Percentiles rank a stretch among this genome's conserved stretches.
Evolutionary conservation across 2,113 vertebrate genomes (phyloP).

Genomic region (Scartelaos histophorus): DNA sequence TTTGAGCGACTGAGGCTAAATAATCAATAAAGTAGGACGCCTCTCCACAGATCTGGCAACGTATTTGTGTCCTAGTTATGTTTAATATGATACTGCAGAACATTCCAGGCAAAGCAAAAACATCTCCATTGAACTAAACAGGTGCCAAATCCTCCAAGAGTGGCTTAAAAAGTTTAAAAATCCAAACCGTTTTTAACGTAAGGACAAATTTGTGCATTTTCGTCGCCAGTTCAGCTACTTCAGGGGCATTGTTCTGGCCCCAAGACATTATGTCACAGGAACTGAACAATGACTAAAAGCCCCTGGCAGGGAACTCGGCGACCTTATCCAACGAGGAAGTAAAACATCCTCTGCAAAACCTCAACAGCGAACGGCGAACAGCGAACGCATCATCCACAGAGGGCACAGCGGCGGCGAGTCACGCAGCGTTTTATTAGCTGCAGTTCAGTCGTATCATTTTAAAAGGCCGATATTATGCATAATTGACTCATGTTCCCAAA

Average conservation of each 20-base stretch:
- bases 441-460: no score
- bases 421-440: no score
- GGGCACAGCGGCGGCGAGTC: background rate
- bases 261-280: constrained; percentile 27
- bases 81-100: background rate
- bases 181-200: no score
- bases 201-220: background rate
- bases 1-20: no score
- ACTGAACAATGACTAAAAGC: constrained; percentile 6
- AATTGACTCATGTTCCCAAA: no score
- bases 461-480: no score
- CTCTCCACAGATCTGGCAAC: background rate
- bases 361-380: constrained; percentile 32
- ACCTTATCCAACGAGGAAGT: constrained; percentile 50
- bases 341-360: constrained; percentile 55
- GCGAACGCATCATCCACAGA: constrained; percentile 17
- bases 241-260: constrained; percentile 39
- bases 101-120: background rate
- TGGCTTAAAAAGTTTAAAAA: no score
- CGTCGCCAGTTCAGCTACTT: background rate
- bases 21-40: no score
- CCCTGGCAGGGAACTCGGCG: constrained; percentile 34
- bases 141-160: background rate
- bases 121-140: background rate
- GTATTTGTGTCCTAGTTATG: no score